Conservation (phyloP, 2,888 invertebrate species). For the Rhimphoctona megacephalus region DNA sequence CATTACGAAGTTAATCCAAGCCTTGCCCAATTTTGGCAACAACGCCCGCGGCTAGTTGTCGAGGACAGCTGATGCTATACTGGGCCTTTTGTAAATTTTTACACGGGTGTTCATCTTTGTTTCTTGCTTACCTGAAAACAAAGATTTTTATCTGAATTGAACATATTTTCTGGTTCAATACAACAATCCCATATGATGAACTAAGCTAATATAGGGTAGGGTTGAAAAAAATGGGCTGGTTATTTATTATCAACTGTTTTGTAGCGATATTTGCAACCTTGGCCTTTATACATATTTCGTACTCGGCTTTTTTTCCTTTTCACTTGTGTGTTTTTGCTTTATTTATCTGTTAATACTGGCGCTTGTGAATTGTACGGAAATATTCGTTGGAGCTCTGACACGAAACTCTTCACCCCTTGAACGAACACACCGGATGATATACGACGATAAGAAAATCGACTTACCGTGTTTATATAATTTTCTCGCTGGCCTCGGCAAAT, state of each 20-base stretch:
- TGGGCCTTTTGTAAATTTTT: no score
- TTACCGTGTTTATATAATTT: constrained; percentile 84
- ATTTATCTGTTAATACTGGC: constrained; percentile 5
- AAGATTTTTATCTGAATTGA: not conserved
- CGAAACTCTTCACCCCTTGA: no score
- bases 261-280: not conserved
- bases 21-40: no score
- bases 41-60: no score
- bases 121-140: no score
- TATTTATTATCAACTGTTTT: not conserved
- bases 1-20: no score
- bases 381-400: no score
- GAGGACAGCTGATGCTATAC: no score
- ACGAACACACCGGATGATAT: constrained; percentile 47
- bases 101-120: no score
- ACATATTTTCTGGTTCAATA: not conserved
- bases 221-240: constrained; percentile 9
- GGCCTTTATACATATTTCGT: not conserved
- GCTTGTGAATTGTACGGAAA: constrained; percentile 15
- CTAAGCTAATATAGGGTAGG: not conserved
- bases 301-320: not conserved
- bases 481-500: constrained; percentile 82
- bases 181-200: not conserved
- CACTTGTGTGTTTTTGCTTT: constrained; percentile 7
- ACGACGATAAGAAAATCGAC: constrained; percentile 82